A percentile compares a stretch with the other conserved stretches of the same genome.
phyloP scores from a whole-genome alignment of 2,113 vertebrate species.

The Sinocyclocheilus maitianheensis region DNA sequence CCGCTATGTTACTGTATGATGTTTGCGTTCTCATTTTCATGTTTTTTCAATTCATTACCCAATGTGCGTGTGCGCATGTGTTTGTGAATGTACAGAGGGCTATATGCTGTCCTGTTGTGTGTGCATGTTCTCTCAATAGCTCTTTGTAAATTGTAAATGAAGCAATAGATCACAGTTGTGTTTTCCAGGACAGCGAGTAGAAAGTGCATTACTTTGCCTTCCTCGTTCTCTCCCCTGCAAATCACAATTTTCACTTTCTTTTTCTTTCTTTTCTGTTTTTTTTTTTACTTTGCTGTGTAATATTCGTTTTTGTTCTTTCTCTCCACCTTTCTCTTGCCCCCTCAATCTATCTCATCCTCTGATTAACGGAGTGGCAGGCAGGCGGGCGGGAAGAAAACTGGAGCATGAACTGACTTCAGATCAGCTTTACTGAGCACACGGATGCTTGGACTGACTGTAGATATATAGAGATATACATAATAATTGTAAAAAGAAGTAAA shows the following conservation, averaged over 20 bases:
- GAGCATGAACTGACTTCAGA: constrained; percentile 30
- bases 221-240: neutral
- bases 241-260: neutral
- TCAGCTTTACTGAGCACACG: constrained; percentile 10
- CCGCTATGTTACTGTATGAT: neutral
- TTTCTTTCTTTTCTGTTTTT: neutral
- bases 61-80: neutral
- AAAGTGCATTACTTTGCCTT: neutral
- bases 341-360: constrained; percentile 10
- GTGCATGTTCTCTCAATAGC: constrained; percentile 18
- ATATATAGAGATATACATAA: too few relatives aligned
- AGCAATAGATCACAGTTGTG: constrained; percentile 6
- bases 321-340: constrained; percentile 3
- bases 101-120: neutral
- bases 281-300: neutral
- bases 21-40: neutral
- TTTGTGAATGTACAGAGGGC: neutral
- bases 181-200: neutral
- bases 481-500: neutral
- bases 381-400: neutral
- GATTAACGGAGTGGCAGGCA: neutral
- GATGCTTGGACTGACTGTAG: neutral
- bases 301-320: neutral
- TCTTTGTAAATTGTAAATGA: constrained; percentile 21
- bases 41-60: neutral